Conservation (phyloP, 2,888 invertebrate species). For the Oscheius sp. region DNA sequence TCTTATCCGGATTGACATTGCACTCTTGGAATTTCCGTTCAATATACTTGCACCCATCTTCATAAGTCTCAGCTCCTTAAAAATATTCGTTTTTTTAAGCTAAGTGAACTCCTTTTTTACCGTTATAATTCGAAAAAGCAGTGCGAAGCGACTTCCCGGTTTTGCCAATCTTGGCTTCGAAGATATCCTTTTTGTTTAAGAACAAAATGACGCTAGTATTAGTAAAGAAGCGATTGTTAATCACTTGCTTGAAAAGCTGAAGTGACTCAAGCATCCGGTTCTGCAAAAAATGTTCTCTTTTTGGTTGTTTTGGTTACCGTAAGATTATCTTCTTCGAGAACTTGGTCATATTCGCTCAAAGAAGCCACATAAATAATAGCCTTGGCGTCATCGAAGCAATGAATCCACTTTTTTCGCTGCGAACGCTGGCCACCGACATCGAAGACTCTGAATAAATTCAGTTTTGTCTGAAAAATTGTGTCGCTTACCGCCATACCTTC, state of each 20-base stretch:
- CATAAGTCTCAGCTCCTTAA: conserved; percentile 55
- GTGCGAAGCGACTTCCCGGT: conserved; percentile 46
- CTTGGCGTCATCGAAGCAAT: conserved; percentile 97
- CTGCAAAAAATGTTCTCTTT: conserved; percentile 76
- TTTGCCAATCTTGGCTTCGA: conserved; percentile 60
- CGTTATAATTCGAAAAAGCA: conserved; percentile 59
- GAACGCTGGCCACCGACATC: conserved; percentile 74
- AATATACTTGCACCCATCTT: conserved; percentile 52
- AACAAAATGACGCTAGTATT: conserved; percentile 85
- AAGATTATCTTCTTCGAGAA: conserved; percentile 98
- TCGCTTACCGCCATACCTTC: conserved; percentile 57
- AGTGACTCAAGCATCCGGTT: conserved; percentile 99
- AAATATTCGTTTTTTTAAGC: background rate
- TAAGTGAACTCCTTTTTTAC: conserved; percentile 25
- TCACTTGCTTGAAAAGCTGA: conserved; percentile 98
- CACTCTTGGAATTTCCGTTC: conserved; percentile 58
- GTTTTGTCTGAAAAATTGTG: background rate
- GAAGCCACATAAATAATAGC: conserved; percentile 92
- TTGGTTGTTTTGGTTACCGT: too few relatives aligned
- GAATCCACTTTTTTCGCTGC: conserved; percentile 96
- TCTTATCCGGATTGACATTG: conserved; percentile 64
- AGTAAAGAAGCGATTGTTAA: conserved; percentile 99
- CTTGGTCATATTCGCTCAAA: conserved; percentile 99
- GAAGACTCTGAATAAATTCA: conserved; percentile 44
- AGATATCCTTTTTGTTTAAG: conserved; percentile 74